Conservation (phyloP, 2,888 invertebrate genomes). For the Aleiodes leptofemur region DNA sequence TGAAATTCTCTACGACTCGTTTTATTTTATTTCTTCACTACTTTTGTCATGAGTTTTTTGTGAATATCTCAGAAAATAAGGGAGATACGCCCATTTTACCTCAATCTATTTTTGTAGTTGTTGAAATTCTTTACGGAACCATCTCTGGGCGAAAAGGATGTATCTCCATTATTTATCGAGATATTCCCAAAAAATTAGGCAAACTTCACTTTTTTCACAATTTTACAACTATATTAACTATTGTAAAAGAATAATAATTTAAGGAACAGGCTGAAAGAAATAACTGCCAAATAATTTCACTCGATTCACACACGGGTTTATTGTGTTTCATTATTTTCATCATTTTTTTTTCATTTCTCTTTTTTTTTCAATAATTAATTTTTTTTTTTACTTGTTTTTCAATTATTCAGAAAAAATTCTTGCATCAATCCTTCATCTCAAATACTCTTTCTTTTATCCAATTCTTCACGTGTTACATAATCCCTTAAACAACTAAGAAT, state of each 20-base stretch:
- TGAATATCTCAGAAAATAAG: no score
- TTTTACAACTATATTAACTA: neutral
- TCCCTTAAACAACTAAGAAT: constrained; percentile 50
- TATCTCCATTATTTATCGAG: no score
- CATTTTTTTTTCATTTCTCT: constrained; percentile 53
- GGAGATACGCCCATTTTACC: no score
- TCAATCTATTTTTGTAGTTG: no score
- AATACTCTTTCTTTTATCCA: constrained; percentile 36
- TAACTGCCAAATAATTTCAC: constrained; percentile 26
- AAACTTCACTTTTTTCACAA: no score
- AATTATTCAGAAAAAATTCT: constrained; percentile 3
- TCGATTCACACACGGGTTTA: constrained; percentile 47
- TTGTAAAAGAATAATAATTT: constrained; percentile 3
- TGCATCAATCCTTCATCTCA: neutral
- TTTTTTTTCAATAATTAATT: constrained; percentile 57
- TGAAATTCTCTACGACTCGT: no score
- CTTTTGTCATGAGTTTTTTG: no score
- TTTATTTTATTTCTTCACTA: no score
- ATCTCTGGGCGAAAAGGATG: no score
- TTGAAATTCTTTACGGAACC: no score
- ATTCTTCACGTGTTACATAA: constrained; percentile 24
- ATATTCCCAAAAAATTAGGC: no score
- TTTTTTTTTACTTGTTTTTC: constrained; percentile 23
- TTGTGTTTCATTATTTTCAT: constrained; percentile 51
- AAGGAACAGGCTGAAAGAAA: constrained; percentile 28